Conservation (phyloP, 2,888 invertebrate genomes). For the Ectemnius continuus region DNA sequence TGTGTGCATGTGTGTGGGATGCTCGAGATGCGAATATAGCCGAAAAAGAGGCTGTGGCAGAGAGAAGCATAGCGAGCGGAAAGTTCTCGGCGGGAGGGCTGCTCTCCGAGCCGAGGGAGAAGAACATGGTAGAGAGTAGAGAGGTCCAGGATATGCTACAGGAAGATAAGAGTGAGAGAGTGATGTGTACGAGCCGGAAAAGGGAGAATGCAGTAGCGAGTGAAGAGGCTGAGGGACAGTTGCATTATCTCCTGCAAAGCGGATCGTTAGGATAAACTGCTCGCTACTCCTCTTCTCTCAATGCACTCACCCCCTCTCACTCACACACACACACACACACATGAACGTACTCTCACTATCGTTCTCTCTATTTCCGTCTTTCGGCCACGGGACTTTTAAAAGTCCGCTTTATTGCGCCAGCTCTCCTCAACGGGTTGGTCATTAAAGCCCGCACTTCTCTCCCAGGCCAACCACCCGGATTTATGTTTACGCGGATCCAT, state of each 20-base stretch:
- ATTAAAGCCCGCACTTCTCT: conserved; percentile 25
- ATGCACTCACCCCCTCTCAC: not conserved
- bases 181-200: not conserved
- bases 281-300: conserved; percentile 12
- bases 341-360: not conserved
- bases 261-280: conserved; percentile 36
- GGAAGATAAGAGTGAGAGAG: not conserved
- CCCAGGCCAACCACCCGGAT: conserved; percentile 17
- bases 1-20: no score
- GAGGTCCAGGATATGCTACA: not conserved
- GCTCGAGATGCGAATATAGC: conserved; percentile 8
- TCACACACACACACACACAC: no score
- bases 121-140: no score
- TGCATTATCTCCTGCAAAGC: conserved; percentile 25
- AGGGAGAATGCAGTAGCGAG: not conserved
- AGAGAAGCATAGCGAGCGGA: not conserved
- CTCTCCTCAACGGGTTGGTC: conserved; percentile 26
- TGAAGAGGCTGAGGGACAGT: conserved; percentile 13
- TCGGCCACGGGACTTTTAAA: conserved; percentile 13
- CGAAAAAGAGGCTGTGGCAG: conserved; percentile 1
- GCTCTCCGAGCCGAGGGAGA: no score
- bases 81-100: no score
- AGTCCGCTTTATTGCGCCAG: conserved; percentile 15
- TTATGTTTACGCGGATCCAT: conserved; percentile 22
- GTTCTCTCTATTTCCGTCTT: no score